Conservation (phyloP, 2,888 invertebrate species). For the Spicauda simplicius region DNA sequence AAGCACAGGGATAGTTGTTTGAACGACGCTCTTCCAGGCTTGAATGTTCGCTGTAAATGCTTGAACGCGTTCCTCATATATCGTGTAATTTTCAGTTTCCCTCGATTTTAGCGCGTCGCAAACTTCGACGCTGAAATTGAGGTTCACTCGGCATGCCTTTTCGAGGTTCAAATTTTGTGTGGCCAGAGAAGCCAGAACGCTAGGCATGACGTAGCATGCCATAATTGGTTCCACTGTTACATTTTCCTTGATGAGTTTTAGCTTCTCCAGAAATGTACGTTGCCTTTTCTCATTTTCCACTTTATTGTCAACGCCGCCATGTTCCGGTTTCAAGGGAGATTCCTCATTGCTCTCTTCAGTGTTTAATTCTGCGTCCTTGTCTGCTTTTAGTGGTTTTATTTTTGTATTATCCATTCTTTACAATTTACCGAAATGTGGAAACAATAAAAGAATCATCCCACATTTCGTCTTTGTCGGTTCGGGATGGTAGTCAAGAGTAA, state of each 20-base stretch:
- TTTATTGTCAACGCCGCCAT: slow-evolving; percentile 44
- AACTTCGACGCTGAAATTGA: slow-evolving; percentile 87
- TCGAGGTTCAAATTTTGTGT: slow-evolving; percentile 93
- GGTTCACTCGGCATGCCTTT: slow-evolving; percentile 93
- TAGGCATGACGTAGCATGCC: slow-evolving; percentile 86
- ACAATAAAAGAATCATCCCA: neutral
- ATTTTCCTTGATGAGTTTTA: slow-evolving; percentile 75
- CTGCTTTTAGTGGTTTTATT: slow-evolving; percentile 38
- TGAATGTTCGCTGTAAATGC: slow-evolving; percentile 90
- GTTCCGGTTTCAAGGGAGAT: slow-evolving; percentile 57
- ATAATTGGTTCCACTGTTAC: slow-evolving; percentile 88
- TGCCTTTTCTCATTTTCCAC: slow-evolving; percentile 48
- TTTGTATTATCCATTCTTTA: slow-evolving; percentile 17
- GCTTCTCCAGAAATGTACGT: slow-evolving; percentile 56
- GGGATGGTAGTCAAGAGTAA: slow-evolving; percentile 39
- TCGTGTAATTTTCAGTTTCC: slow-evolving; percentile 86
- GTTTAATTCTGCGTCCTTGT: slow-evolving; percentile 46
- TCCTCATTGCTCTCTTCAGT: slow-evolving; percentile 55
- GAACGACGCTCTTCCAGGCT: slow-evolving; percentile 93
- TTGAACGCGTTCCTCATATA: slow-evolving; percentile 87
- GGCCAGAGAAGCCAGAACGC: slow-evolving; percentile 88
- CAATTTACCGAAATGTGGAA: slow-evolving; percentile 7
- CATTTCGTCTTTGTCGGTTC: slow-evolving; percentile 19
- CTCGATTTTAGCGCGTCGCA: slow-evolving; percentile 90
- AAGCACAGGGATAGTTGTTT: slow-evolving; percentile 92